Percentiles rank a stretch among this genome's conserved stretches.
phyloP scores from a whole-genome alignment of 2,113 vertebrate genomes.

The Leucosticte australis region DNA sequence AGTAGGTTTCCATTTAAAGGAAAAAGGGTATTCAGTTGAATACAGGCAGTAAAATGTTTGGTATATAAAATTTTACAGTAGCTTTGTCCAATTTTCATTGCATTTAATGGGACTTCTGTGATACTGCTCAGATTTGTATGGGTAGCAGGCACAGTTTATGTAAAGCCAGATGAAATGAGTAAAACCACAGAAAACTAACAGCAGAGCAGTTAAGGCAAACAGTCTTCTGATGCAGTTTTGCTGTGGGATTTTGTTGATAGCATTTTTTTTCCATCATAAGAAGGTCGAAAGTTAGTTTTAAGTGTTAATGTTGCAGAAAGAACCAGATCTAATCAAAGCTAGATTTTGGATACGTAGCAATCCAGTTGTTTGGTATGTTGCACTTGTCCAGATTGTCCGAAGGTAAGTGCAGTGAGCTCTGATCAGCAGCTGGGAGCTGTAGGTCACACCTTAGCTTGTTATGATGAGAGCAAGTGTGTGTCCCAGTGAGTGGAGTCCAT shows the following conservation, averaged over 20 bases:
- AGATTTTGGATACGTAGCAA: not conserved
- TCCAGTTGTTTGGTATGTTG: not conserved
- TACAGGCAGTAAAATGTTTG: constrained; percentile 2
- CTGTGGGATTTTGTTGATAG: not conserved
- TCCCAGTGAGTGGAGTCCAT: not conserved
- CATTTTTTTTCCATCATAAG: not conserved
- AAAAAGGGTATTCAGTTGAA: not conserved
- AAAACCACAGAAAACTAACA: not conserved
- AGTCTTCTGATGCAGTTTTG: not conserved
- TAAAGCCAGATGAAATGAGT: not conserved
- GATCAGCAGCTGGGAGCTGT: not conserved
- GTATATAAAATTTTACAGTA: constrained; percentile 42
- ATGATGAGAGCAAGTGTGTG: not conserved
- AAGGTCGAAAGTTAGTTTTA: not conserved
- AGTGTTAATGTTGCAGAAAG: not conserved
- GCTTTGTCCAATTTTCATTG: constrained; percentile 38
- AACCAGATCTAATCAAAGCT: not conserved
- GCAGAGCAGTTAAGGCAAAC: not conserved
- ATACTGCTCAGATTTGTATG: not conserved
- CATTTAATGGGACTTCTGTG: not conserved
- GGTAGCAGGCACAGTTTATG: not conserved
- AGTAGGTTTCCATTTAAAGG: constrained; percentile 12
- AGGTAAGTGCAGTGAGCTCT: not conserved
- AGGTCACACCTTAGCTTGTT: not conserved
- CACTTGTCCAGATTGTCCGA: not conserved